A percentile compares a stretch with the other conserved stretches of the same genome.
Conservation (phyloP, 1,140 invertebrate species). For the Drosophila seguyi region DNA sequence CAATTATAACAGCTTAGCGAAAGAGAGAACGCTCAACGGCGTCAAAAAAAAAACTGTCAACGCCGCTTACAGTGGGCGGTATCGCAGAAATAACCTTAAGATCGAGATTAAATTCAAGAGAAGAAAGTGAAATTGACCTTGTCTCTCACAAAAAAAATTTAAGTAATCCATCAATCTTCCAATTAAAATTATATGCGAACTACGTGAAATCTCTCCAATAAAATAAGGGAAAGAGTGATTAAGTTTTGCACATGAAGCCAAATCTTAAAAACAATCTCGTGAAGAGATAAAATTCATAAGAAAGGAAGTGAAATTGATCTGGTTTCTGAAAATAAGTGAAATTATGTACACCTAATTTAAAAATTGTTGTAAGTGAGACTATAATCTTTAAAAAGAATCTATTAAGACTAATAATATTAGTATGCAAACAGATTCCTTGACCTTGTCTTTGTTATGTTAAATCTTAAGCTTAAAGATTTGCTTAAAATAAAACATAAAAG, state of each 20-base stretch:
- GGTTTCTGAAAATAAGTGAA: neutral
- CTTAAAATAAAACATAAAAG: neutral
- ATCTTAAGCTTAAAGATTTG: too few species aligned
- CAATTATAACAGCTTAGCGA: conserved; percentile 67
- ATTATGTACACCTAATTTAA: neutral
- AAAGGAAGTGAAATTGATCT: conserved; percentile 6
- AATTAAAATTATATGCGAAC: neutral
- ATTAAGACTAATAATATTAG: too few species aligned
- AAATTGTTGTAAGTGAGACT: neutral
- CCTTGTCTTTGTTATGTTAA: neutral
- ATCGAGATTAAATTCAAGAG: conserved; percentile 17
- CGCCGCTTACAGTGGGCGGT: conserved; percentile 49
- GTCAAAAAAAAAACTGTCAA: conserved; percentile 55
- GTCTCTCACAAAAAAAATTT: neutral
- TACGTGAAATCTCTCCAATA: too few species aligned
- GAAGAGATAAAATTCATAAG: neutral
- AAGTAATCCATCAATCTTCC: neutral
- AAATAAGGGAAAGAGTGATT: neutral
- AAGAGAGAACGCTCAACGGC: conserved; percentile 40
- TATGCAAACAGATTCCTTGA: too few species aligned
- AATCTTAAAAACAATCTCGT: neutral
- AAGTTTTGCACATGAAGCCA: neutral
- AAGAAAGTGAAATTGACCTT: conserved; percentile 51
- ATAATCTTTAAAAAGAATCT: neutral
- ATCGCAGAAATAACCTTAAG: conserved; percentile 28